Evolutionary conservation across 2,888 invertebrate genomes (phyloP).

Genomic region (Pyrrhosoma nymphula): DNA sequence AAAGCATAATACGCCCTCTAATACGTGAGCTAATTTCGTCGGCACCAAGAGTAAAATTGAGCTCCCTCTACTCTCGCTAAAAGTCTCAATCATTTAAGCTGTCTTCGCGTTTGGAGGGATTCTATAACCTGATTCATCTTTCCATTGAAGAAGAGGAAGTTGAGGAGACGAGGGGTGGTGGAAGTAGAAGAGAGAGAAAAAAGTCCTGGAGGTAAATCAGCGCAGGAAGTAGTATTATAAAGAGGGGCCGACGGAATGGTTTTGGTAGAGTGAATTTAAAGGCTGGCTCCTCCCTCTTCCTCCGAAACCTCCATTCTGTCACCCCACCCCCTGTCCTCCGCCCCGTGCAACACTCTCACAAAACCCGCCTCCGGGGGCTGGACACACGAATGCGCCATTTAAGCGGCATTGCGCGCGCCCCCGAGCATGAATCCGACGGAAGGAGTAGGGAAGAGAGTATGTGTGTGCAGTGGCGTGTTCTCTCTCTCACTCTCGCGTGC

Average conservation of each 20-base stretch:
- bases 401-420: neutral
- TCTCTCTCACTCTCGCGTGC: neutral
- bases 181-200: neutral
- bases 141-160: neutral
- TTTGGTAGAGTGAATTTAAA: neutral
- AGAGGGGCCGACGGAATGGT: neutral
- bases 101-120: too few species aligned
- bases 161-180: neutral
- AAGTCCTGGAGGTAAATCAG: neutral
- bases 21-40: too few species aligned
- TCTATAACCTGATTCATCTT: too few species aligned
- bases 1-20: too few species aligned
- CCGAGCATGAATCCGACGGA: constrained; percentile 13
- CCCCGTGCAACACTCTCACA: neutral
- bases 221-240: constrained; percentile 1
- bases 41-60: too few species aligned
- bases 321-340: neutral
- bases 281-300: neutral
- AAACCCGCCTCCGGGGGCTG: neutral
- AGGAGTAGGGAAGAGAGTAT: neutral
- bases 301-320: neutral
- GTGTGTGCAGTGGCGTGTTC: neutral
- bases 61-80: too few species aligned
- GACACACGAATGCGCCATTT: neutral
- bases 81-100: too few species aligned